Percentiles rank a stretch among this genome's conserved stretches.
Conservation (phyloP, 2,797 vertebrate genomes). For the Zenarchopterus dispar region DNA sequence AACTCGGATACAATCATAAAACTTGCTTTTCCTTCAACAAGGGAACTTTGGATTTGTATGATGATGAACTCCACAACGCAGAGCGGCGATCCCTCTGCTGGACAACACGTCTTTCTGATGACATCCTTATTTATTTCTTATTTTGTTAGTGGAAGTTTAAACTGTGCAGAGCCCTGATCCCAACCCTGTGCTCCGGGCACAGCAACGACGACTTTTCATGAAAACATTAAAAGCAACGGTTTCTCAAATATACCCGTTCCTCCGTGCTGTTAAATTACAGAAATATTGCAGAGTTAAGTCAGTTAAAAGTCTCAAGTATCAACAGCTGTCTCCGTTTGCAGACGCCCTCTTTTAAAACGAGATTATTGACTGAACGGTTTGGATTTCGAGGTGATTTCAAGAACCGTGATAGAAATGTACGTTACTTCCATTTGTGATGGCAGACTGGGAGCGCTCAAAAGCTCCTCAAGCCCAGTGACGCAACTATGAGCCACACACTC, state of each 20-base stretch:
- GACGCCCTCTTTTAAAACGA: neutral
- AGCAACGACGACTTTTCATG: neutral
- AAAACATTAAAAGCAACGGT: constrained; percentile 7
- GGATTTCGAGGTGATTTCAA: neutral
- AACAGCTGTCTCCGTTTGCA: neutral
- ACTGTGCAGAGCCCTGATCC: no score
- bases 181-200: no score
- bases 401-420: neutral
- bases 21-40: no score
- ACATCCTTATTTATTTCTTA: no score
- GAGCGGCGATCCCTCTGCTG: no score
- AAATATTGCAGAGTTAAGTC: neutral
- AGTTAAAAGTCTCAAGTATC: neutral
- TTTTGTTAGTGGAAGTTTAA: no score
- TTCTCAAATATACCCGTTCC: neutral
- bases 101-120: no score
- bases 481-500: neutral
- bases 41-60: no score
- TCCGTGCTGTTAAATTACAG: neutral
- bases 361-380: neutral
- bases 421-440: neutral
- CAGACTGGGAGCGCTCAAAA: neutral
- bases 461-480: neutral
- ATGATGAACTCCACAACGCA: no score
- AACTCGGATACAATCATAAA: no score